Percentiles rank a stretch among this genome's conserved stretches.
Conservation (phyloP, 2,113 vertebrate genomes). For the Hippocampus guttulatus region DNA sequence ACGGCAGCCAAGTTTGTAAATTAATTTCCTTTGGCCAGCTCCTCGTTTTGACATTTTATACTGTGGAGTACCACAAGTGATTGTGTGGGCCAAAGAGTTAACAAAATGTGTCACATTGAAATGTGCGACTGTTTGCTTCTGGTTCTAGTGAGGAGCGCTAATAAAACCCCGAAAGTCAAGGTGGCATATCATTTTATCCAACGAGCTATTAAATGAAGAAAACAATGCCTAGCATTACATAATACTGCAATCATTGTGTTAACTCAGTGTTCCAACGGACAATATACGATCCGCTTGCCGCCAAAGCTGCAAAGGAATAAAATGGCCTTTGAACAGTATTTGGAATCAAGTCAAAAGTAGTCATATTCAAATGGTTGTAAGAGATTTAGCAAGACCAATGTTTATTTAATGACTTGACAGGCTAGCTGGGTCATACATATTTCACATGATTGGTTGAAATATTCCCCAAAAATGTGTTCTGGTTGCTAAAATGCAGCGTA, state of each 20-base stretch:
- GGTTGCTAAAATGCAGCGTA: neutral
- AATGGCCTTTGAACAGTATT: neutral
- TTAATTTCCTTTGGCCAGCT: neutral
- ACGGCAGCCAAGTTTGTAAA: neutral
- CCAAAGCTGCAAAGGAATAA: neutral
- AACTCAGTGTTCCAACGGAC: neutral
- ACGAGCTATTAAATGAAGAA: constrained; percentile 2
- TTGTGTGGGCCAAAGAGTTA: neutral
- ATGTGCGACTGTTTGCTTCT: neutral
- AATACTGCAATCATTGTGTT: neutral
- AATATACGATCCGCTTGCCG: neutral
- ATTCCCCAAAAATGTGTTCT: neutral
- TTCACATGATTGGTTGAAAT: neutral
- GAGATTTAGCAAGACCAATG: neutral
- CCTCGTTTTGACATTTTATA: neutral
- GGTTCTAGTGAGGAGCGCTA: neutral
- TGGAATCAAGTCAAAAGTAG: neutral
- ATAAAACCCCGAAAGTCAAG: constrained; percentile 6
- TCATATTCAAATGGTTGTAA: neutral
- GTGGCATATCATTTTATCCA: constrained; percentile 1
- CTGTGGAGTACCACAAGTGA: neutral
- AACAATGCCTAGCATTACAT: neutral
- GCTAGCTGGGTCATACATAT: neutral
- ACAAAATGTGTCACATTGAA: neutral
- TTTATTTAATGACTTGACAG: neutral